Base-by-base conservation (phyloP, 2,888 invertebrate species). In the Apeira syringaria region DNA sequence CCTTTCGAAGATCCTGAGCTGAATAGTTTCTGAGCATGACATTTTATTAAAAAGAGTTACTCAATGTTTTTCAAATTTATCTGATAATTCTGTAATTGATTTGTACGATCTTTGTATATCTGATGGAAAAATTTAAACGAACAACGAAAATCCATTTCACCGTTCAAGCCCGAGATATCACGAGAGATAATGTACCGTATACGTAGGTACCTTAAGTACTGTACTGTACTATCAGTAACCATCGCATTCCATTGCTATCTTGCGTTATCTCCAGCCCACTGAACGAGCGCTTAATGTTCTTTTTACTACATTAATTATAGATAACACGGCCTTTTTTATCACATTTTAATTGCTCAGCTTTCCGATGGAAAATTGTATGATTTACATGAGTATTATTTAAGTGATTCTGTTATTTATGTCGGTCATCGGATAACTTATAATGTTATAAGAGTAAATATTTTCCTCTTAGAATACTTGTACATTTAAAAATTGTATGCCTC, bases 231-330 rank as follows among this genome's bases (percentile, higher is more conserved):
- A 46, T 46, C 45, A 40, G 39, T 28, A 39, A 47, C 47, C 46
- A 49, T 35, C 47, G 43, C 47, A 48, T 48, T 48, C 47, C 43
- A 12, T 5, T 12, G 15, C 36, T 48, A 48, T 48, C 47, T 46
- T 20, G 26, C 15, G 13, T 46, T 46, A 46, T 46, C 45, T 46
- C 64, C 66, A 80, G 45, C 45, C 35, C 61, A 62, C 66, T 64
- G 68, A 74, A 71, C 71, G 69, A 70, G 61, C 72, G 68, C 65
- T 74, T 81, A 83, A 82, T 81, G 73, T 72, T 64, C 66, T 72
- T 74, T 75, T 68, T 67, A 82, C 73, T 71, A 73, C 76, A 65
- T 73, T 76, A 74, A 78, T 80, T 79, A 74, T 59, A 75, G 77
- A 78, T 77, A 80, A 55, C 52, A 49, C 39, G 47, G 52, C 64